These are phyloP conservation scores for Petrophora chlorosata DNA, from an alignment of 2,888 invertebrate genomes.

Conservation along the genomic window DNA sequence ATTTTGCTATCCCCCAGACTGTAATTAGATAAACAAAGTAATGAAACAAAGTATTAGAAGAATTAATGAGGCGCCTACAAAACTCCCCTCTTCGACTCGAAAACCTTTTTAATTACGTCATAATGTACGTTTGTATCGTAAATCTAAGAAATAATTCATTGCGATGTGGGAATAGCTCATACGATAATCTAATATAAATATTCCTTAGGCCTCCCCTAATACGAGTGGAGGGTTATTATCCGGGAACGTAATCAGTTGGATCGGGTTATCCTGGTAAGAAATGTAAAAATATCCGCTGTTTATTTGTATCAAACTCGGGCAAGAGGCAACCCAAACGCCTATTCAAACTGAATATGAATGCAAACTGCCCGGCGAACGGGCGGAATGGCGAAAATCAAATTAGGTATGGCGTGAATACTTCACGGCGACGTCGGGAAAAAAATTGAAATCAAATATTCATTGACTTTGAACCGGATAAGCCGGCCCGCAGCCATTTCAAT, in stretches of 20 bases:
- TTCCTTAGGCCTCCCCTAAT: slow-evolving; percentile 63
- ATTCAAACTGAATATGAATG: slow-evolving; percentile 83
- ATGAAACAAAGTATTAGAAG: slow-evolving; percentile 43
- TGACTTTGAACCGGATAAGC: slow-evolving; percentile 83
- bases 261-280: slow-evolving; percentile 76
- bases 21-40: slow-evolving; percentile 65
- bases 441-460: slow-evolving; percentile 85
- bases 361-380: slow-evolving; percentile 81
- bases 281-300: slow-evolving; percentile 83
- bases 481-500: slow-evolving; percentile 82
- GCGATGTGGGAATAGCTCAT: slow-evolving; percentile 44
- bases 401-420: slow-evolving; percentile 84
- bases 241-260: slow-evolving; percentile 80
- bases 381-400: slow-evolving; percentile 83
- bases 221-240: slow-evolving; percentile 72
- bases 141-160: slow-evolving; percentile 26
- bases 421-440: slow-evolving; percentile 81
- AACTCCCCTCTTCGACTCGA: slow-evolving; percentile 10
- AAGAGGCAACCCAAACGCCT: slow-evolving; percentile 80
- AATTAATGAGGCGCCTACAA: slow-evolving; percentile 24
- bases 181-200: slow-evolving; percentile 67
- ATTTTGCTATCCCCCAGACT: slow-evolving; percentile 59
- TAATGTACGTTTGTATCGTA: slow-evolving; percentile 18
- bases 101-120: slow-evolving; percentile 18
- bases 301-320: slow-evolving; percentile 81